Evolutionary conservation across 2,113 vertebrate species (phyloP).

Genomic region (Phylloscopus whistleri): DNA sequence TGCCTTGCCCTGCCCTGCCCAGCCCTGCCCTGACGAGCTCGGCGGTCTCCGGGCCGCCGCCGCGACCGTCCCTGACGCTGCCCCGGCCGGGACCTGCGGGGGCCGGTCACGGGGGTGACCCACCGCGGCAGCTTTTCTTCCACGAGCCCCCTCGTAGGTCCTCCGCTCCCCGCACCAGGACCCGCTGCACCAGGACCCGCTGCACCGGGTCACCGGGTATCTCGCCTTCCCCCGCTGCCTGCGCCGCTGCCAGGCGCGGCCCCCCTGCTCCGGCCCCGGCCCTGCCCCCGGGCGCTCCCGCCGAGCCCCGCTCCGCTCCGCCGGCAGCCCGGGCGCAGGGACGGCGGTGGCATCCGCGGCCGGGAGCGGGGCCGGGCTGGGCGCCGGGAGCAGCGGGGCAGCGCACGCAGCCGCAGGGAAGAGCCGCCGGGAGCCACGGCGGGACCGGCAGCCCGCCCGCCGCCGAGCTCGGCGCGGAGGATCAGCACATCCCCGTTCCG

Average conservation of each 20-base stretch:
- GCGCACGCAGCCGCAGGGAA: background rate
- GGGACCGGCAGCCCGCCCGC: background rate
- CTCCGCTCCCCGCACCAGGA: background rate
- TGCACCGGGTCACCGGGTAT: background rate
- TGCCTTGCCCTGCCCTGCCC: background rate
- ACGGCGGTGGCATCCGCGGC: background rate
- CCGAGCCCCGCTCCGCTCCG: background rate
- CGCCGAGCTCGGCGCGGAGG: background rate
- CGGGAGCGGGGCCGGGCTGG: background rate
- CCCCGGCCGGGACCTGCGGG: background rate
- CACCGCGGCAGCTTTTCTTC: background rate
- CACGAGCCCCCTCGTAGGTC: background rate
- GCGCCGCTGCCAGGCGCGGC: background rate
- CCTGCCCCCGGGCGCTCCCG: background rate
- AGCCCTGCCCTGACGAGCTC: rapidly evolving
- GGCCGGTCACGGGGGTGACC: background rate
- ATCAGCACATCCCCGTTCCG: background rate
- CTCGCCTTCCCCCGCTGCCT: background rate
- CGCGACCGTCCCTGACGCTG: background rate
- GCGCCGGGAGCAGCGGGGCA: background rate
- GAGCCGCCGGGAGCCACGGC: background rate
- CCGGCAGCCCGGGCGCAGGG: background rate
- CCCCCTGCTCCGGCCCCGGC: background rate
- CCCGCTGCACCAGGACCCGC: background rate
- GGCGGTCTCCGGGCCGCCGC: background rate